Evolutionary conservation across 2,888 invertebrate genomes (phyloP).

Genomic region (Rotaria sp.): DNA sequence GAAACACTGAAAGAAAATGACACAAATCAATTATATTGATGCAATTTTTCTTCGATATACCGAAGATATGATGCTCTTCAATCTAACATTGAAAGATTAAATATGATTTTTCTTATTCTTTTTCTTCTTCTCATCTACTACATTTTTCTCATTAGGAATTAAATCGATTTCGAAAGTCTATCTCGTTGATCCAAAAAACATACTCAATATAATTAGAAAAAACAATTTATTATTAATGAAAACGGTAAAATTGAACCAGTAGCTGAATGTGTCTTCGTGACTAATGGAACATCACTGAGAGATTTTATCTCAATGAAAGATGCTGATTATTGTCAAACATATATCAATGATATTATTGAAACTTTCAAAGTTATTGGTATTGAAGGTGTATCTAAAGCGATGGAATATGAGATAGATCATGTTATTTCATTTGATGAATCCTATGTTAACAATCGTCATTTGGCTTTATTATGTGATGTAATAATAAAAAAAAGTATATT

Average conservation of each 20-base stretch:
- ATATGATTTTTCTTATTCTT: neutral
- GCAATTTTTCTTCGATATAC: conserved; percentile 97
- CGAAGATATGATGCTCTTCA: conserved; percentile 96
- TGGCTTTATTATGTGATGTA: conserved; percentile 95
- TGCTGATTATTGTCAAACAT: conserved; percentile 91
- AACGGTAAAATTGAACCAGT: conserved; percentile 96
- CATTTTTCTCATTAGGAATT: neutral
- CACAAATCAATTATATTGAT: conserved; percentile 97
- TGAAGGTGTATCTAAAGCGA: conserved; percentile 95
- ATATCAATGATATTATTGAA: conserved; percentile 98
- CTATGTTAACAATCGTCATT: conserved; percentile 98
- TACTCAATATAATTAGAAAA: conserved; percentile 85
- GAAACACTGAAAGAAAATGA: conserved; percentile 50
- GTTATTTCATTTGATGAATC: conserved; percentile 97
- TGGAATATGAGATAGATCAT: conserved; percentile 98
- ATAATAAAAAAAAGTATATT: conserved; percentile 99
- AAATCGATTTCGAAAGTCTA: conserved; percentile 63
- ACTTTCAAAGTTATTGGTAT: conserved; percentile 90
- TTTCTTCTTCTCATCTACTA: neutral
- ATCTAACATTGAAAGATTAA: conserved; percentile 83
- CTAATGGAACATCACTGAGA: conserved; percentile 96
- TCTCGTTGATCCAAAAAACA: conserved; percentile 78
- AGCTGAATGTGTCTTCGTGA: conserved; percentile 96
- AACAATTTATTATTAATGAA: conserved; percentile 88
- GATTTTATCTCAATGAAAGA: conserved; percentile 88